phyloP scores from a whole-genome alignment of 2,113 vertebrate species.

The Calidris pugnax region DNA sequence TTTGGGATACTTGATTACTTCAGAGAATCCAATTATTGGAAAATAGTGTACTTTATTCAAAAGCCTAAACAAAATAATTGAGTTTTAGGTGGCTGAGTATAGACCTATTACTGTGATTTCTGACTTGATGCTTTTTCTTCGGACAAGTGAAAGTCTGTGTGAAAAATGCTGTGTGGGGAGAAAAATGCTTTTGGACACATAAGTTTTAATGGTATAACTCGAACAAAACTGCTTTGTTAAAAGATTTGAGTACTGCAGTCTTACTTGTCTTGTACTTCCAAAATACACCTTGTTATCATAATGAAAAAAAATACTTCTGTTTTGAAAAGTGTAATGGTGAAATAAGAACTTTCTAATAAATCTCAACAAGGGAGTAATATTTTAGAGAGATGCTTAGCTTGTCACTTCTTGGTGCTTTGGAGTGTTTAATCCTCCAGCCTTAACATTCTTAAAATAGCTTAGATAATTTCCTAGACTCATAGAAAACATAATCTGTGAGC shows the following conservation, averaged over 20 bases:
- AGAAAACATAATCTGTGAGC: background rate
- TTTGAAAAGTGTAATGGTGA: background rate
- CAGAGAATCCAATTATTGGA: background rate
- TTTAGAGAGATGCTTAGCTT: background rate
- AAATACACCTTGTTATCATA: background rate
- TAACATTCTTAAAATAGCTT: conserved; percentile 43
- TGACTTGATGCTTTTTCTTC: background rate
- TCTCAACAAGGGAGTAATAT: background rate
- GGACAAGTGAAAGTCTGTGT: background rate
- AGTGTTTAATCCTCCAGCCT: background rate
- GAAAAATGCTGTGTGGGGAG: background rate
- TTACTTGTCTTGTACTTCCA: background rate
- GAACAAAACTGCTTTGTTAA: background rate
- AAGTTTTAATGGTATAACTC: background rate
- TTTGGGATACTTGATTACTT: conserved; percentile 1
- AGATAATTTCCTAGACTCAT: background rate
- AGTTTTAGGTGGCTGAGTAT: background rate
- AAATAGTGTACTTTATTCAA: background rate
- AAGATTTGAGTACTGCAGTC: background rate
- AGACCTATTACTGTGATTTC: background rate
- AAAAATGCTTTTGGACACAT: background rate
- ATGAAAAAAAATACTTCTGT: background rate
- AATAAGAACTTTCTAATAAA: background rate
- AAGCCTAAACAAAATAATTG: background rate
- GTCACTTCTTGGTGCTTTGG: background rate